These are phyloP conservation scores for Pectinophora gossypiella DNA, from an alignment of 1,140 invertebrate species.

Conservation along the genomic window DNA sequence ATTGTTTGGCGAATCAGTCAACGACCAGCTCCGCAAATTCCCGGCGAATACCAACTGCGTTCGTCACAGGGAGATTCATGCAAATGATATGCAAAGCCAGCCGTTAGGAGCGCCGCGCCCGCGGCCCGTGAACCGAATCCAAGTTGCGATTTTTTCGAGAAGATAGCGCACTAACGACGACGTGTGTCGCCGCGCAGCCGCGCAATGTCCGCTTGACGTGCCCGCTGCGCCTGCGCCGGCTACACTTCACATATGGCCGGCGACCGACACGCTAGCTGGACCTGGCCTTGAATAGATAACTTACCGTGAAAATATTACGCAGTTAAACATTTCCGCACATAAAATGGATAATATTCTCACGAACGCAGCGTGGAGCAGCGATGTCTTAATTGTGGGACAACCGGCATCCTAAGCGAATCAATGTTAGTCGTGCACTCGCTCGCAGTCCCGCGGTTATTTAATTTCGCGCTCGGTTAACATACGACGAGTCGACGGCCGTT, in stretches of 20 bases:
- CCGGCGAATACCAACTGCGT: conserved; percentile 36
- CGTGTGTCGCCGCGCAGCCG: not conserved
- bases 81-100: conserved; percentile 48
- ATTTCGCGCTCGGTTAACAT: conserved; percentile 33
- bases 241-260: too few relatives aligned
- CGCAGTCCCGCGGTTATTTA: conserved; percentile 27
- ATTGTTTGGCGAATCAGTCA: conserved; percentile 44
- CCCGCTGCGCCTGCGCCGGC: too few relatives aligned
- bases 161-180: conserved; percentile 14
- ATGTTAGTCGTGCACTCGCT: conserved; percentile 2
- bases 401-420: conserved; percentile 21
- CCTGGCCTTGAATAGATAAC: conserved; percentile 11
- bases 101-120: conserved; percentile 37
- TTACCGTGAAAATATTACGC: conserved; percentile 21
- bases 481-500: conserved; percentile 32
- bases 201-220: not conserved
- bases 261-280: not conserved
- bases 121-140: conserved; percentile 19
- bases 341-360: conserved; percentile 29
- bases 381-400: conserved; percentile 22
- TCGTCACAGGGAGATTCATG: conserved; percentile 55
- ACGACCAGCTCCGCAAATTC: conserved; percentile 36
- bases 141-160: conserved; percentile 26
- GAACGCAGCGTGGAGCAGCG: conserved; percentile 8
- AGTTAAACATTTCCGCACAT: conserved; percentile 29